Conservation (phyloP, 2,888 invertebrate species). For the Eupithecia abbreviata region DNA sequence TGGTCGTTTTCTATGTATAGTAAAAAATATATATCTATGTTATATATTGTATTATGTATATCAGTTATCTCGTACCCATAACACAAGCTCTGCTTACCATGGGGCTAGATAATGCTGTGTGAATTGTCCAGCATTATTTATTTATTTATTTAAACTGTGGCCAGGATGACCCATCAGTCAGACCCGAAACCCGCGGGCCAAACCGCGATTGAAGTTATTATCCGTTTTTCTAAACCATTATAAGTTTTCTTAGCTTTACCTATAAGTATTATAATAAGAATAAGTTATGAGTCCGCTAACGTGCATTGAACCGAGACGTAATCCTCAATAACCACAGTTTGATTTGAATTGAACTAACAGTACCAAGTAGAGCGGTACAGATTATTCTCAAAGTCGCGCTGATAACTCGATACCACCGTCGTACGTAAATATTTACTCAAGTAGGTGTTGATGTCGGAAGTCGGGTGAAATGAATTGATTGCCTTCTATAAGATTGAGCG, state of each 20-base stretch:
- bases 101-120: no score
- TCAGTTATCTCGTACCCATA: no score
- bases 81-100: no score
- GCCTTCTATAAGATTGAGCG: conserved; percentile 67
- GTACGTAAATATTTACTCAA: conserved; percentile 32
- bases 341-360: not conserved
- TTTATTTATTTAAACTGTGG: no score
- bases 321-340: conserved; percentile 4
- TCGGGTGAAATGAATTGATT: conserved; percentile 70
- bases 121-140: no score
- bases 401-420: conserved; percentile 19
- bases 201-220: not conserved
- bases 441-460: conserved; percentile 62
- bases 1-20: no score
- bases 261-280: not conserved
- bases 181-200: no score
- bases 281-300: not conserved
- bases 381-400: not conserved
- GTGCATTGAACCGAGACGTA: not conserved
- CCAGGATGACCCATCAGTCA: no score
- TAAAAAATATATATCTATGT: no score
- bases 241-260: not conserved
- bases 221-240: no score
- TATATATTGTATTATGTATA: no score
- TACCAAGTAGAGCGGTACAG: not conserved